Evolutionary conservation across 2,797 vertebrate genomes (phyloP).

Genomic region (Mormyrops boulengeri): DNA sequence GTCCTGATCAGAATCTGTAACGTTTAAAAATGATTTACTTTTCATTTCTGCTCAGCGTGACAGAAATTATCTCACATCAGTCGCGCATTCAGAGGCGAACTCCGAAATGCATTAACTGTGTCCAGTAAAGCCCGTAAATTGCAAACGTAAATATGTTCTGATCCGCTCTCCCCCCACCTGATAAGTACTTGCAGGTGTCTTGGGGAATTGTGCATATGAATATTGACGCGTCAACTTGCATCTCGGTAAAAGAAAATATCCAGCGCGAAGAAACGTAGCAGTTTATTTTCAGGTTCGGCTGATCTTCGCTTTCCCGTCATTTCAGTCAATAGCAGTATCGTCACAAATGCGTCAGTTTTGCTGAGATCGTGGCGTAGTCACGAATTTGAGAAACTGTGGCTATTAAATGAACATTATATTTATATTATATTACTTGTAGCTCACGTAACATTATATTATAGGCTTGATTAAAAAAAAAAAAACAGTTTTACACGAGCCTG

Average conservation of each 20-base stretch:
- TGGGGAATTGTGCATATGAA: not conserved
- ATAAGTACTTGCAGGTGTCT: not conserved
- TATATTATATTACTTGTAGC: not conserved
- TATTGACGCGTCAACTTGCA: not conserved
- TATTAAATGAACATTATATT: not conserved
- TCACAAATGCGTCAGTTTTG: not conserved
- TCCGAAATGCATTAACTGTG: not conserved
- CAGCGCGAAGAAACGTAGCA: not conserved
- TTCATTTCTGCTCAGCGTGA: not conserved
- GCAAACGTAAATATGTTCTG: not conserved
- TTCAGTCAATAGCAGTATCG: not conserved
- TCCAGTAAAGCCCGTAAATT: not conserved
- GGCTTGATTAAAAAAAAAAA: no score
- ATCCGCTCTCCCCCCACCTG: not conserved
- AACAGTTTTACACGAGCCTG: not conserved
- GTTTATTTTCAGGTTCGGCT: not conserved
- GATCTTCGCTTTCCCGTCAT: not conserved
- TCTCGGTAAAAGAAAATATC: not conserved
- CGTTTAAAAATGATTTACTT: conserved; percentile 14
- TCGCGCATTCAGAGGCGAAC: not conserved
- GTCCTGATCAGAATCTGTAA: conserved; percentile 44
- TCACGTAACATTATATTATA: not conserved
- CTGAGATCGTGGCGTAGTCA: not conserved
- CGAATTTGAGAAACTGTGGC: not conserved
- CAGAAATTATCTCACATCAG: not conserved